phyloP scores from a whole-genome alignment of 2,888 invertebrate genomes.

The Galeopsomyia nigrocyanea region DNA sequence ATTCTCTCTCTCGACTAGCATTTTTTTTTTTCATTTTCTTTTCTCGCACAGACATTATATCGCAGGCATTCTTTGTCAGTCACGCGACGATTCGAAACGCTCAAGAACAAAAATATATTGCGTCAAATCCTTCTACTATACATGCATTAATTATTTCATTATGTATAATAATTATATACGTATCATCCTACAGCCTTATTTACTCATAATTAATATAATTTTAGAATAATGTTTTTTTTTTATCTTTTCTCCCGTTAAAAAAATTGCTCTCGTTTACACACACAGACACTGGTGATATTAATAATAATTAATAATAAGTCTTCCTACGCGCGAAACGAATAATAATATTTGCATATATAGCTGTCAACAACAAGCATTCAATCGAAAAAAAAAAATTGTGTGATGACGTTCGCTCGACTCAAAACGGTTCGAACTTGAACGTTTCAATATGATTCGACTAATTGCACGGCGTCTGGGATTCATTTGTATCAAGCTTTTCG shows the following conservation, averaged over 20 bases:
- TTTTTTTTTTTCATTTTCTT: neutral
- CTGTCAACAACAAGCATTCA: slow-evolving; percentile 26
- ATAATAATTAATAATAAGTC: slow-evolving; percentile 13
- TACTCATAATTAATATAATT: slow-evolving; percentile 46
- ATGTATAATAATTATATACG: slow-evolving; percentile 50
- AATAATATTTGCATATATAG: slow-evolving; percentile 4
- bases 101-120: slow-evolving; percentile 48
- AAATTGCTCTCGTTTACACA: neutral
- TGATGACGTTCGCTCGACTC: neutral
- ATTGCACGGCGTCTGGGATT: slow-evolving; percentile 30
- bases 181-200: slow-evolving; percentile 56
- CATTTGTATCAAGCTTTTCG: slow-evolving; percentile 3
- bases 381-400: neutral
- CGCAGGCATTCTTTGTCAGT: no score
- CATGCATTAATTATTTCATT: slow-evolving; percentile 51
- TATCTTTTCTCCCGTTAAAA: slow-evolving; percentile 3
- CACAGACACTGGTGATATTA: slow-evolving; percentile 10
- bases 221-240: neutral
- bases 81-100: slow-evolving; percentile 18
- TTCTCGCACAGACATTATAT: no score
- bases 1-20: slow-evolving; percentile 30
- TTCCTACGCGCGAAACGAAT: slow-evolving; percentile 7
- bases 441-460: slow-evolving; percentile 26
- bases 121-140: slow-evolving; percentile 53
- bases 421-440: neutral